Evolutionary conservation across 1,140 invertebrate genomes (phyloP), one percentile per base, ranked within the genome.

Genomic region (Mamestra configurata): DNA sequence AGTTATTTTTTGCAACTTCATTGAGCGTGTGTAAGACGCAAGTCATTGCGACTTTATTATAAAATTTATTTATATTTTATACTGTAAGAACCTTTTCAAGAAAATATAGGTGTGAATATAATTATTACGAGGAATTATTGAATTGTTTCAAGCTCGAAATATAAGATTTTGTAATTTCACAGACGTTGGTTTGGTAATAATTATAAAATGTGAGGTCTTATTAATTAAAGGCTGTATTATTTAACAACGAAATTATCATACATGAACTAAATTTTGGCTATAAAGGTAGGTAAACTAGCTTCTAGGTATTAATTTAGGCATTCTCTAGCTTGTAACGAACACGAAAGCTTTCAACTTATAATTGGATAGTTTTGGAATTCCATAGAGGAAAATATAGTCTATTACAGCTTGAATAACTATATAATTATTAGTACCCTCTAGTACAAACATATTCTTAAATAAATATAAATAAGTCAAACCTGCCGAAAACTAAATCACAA

Each of bases 301-400:
- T n/a, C n/a, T n/a, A n/a, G n/a, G n/a, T n/a, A n/a, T n/a, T 55
- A 55, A 55, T 55, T 24, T n/a, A 55, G 51, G 13, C 51, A 22
- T 8, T 24, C 49, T 18, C n/a, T 55, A 55, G 6, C 18, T 24
- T 55, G 8, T 55, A 31, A 31, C 1, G 51, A 55, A 55, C 20
- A 55, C 5, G 20, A 55, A 55, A 55, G 51, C 51, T 55, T 55
- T 55, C 20, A 55, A 55, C 51, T 55, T 55, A 22, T 55, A 24
- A 24, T 55, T 55, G 20, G 7, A 55, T 40, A 55, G 20, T 22
- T 55, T 10, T 7, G 8, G 10, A 55, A 55, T 55, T 55, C 22
- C 20, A 55, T 15, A 55, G 11, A 22, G 6, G 20, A 55, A 10
- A 11, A 8, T 10, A 24, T 7, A 1, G 1, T 40, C 6, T 40